phyloP scores from a whole-genome alignment of 2,888 invertebrate species.

The Drosophila antonietae region DNA sequence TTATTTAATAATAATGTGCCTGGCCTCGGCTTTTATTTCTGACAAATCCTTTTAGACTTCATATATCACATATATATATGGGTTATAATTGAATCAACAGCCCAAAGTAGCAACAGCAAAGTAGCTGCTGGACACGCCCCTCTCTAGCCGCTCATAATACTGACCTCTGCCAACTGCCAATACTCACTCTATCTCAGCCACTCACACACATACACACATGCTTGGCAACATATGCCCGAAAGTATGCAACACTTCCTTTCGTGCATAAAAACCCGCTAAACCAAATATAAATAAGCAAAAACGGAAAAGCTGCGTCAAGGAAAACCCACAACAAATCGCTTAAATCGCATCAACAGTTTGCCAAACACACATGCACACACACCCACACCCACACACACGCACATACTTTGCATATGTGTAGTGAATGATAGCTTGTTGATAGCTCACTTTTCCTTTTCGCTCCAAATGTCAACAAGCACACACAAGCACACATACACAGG shows the following conservation, averaged over 20 bases:
- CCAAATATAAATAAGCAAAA: conserved; percentile 54
- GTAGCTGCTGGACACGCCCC: conserved; percentile 36
- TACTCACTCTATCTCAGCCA: not conserved
- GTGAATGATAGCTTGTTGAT: conserved; percentile 79
- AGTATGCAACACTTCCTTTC: conserved; percentile 58
- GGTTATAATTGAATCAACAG: conserved; percentile 69
- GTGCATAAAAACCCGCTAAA: conserved; percentile 62
- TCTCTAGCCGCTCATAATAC: conserved; percentile 16
- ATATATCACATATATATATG: conserved; percentile 32
- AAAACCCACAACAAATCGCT: conserved; percentile 79
- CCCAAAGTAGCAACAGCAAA: conserved; percentile 16
- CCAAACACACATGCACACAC: conserved; percentile 54
- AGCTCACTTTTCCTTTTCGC: conserved; percentile 70
- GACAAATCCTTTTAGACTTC: conserved; percentile 69
- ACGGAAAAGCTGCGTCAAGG: conserved; percentile 28
- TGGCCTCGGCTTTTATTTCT: conserved; percentile 16
- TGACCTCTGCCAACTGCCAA: conserved; percentile 55
- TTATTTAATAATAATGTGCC: conserved; percentile 69
- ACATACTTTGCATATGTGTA: conserved; percentile 64
- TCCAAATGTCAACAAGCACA: conserved; percentile 71
- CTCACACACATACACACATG: conserved; percentile 12
- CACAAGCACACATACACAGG: conserved; percentile 1
- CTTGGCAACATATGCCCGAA: conserved; percentile 50
- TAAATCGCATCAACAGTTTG: conserved; percentile 81
- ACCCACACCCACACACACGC: conserved; percentile 34